Base-by-base conservation (phyloP, 2,888 invertebrate genomes). In the Drosophila macrospina region DNA sequence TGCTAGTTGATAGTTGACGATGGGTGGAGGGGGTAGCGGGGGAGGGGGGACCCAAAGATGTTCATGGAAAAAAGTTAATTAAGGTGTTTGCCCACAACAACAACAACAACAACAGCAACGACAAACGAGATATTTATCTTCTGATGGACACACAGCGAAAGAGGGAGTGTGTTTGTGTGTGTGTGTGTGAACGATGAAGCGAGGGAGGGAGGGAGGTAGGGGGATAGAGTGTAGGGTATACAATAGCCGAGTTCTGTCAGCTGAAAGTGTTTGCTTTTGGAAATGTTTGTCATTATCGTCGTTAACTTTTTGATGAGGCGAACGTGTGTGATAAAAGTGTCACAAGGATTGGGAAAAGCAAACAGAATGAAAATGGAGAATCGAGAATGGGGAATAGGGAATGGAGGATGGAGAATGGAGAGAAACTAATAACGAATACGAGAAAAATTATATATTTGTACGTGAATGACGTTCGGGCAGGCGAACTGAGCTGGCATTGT, bases 261-360 rank as follows among this genome's bases (percentile, higher is more conserved):
- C 37, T n/a, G 41, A 44, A 45, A 67, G 78, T 86, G 87, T 84
- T 86, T 86, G 82, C 85, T 66, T 86, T 85, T 85, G n/a, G 75
- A 85, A 87, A 85, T 85, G 86, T 86, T 85, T 86, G 85, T 87
- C 85, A 87, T 85, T 87, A 87, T 84, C 83, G 59, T 83, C 83
- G 88, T 85, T 87, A 87, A 85, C 86, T 85, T 87, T 87, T 77
- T 85, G 84, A 85, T 85, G 87, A 87, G 83, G 65, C 77, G 88
- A 85, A 87, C 83, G 86, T 87, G 85, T 80, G 88, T 85, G 80
- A 83, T 86, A 83, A 87, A 87, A 85, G 69, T 85, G 88, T 87
- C 88, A 74, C 81, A 83, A 70, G 88, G 86, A 85, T 87, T 79
- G 79, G 79, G 54, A 60, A 26, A 37, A 16, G 32, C 16, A 48